A percentile compares a stretch with the other conserved stretches of the same genome.
These are phyloP conservation scores for Premnoplex brunnescens DNA, from an alignment of 2,797 vertebrate genomes.

Conservation along the genomic window DNA sequence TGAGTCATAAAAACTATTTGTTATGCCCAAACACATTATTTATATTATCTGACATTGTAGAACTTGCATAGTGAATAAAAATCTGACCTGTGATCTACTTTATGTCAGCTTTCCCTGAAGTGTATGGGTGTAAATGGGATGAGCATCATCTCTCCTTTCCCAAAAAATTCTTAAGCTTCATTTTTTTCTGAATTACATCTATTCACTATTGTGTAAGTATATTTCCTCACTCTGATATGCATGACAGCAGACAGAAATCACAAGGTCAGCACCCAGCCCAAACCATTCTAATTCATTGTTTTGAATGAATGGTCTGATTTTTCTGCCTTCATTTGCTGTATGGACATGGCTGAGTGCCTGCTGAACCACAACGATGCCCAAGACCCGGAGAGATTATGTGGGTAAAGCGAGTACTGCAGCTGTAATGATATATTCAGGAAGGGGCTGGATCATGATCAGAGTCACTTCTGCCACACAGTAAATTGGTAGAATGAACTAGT, in stretches of 20 bases:
- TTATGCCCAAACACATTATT: background rate
- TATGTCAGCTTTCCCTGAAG: background rate
- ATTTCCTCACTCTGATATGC: background rate
- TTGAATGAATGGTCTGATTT: background rate
- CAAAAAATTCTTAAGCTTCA: background rate
- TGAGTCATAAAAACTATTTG: background rate
- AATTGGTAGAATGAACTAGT: background rate
- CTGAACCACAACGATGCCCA: background rate
- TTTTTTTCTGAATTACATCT: background rate
- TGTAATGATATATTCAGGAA: background rate
- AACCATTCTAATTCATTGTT: background rate
- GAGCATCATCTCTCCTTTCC: background rate
- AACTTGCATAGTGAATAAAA: background rate
- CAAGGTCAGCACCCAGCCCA: background rate
- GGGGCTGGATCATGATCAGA: background rate
- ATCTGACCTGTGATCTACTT: background rate
- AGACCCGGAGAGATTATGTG: background rate
- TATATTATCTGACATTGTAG: background rate
- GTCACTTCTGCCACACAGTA: background rate
- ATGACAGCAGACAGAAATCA: background rate
- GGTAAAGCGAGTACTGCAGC: background rate
- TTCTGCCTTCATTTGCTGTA: background rate
- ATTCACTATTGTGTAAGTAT: background rate
- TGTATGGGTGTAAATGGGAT: background rate
- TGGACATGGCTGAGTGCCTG: constrained; percentile 4